Percentiles rank a stretch among this genome's conserved stretches.
These are phyloP conservation scores for Melanotaenia trifasciata DNA, from an alignment of 2,797 vertebrate species.

Conservation along the genomic window DNA sequence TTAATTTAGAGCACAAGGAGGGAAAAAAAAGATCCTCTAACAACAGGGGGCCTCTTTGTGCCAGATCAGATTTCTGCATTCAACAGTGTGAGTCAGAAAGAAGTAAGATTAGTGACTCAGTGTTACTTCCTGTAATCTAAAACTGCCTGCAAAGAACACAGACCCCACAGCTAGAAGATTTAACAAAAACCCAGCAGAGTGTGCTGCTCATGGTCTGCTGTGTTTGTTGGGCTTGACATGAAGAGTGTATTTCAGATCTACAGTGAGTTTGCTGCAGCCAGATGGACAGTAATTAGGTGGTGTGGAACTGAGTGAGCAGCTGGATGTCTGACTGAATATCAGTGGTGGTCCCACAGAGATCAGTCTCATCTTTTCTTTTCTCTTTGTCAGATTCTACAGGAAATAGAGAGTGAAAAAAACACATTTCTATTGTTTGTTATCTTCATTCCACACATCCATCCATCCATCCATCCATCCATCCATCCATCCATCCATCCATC, in stretches of 20 bases:
- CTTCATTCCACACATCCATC: neutral
- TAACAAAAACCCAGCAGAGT: constrained; percentile 21
- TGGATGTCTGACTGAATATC: constrained; percentile 46
- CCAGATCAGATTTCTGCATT: constrained; percentile 73
- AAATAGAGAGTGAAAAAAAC: neutral
- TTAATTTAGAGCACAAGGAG: constrained; percentile 31
- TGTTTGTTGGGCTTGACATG: constrained; percentile 38
- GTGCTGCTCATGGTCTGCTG: constrained; percentile 41
- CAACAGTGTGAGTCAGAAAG: constrained; percentile 73
- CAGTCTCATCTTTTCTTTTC: constrained; percentile 7
- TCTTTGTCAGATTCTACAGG: neutral
- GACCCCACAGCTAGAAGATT: constrained; percentile 67
- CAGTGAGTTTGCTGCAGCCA: constrained; percentile 23
- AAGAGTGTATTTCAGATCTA: constrained; percentile 39
- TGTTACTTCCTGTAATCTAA: constrained; percentile 79
- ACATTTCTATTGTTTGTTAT: neutral
- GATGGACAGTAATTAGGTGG: constrained; percentile 49
- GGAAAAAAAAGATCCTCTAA: constrained; percentile 37
- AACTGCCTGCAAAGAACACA: constrained; percentile 40
- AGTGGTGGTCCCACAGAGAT: constrained; percentile 12
- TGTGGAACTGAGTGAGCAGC: constrained; percentile 40
- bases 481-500: too few relatives aligned
- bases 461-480: too few relatives aligned
- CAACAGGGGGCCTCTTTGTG: constrained; percentile 66
- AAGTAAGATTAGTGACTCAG: constrained; percentile 69